A percentile compares a stretch with the other conserved stretches of the same genome.
Conservation (phyloP, 1,140 invertebrate genomes). For the Drosophila ohnishii region DNA sequence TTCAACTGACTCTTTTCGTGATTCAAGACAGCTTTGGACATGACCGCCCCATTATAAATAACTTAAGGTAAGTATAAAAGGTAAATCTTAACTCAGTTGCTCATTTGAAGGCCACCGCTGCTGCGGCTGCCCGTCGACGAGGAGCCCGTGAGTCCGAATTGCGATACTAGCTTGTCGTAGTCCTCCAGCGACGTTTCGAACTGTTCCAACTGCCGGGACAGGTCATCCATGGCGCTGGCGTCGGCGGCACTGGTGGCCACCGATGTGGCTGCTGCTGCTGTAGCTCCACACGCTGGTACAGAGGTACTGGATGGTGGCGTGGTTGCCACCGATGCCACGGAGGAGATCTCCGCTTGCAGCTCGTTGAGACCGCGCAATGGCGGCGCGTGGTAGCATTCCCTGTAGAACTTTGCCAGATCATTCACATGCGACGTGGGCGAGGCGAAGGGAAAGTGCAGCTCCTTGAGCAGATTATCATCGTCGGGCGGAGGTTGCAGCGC, state of each 20-base stretch:
- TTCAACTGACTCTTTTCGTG: background rate
- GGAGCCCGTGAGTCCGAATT: constrained; percentile 84
- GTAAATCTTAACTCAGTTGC: constrained; percentile 59
- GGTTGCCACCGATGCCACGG: constrained; percentile 11
- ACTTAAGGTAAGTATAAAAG: constrained; percentile 14
- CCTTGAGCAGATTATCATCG: constrained; percentile 75
- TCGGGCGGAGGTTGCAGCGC: constrained; percentile 48
- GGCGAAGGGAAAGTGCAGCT: constrained; percentile 85
- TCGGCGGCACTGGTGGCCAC: constrained; percentile 42
- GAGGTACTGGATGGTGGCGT: constrained; percentile 84
- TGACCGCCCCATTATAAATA: constrained; percentile 32
- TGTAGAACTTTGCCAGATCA: constrained; percentile 90
- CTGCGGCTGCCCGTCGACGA: constrained; percentile 78
- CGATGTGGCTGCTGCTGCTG: constrained; percentile 31
- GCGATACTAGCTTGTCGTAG: constrained; percentile 89
- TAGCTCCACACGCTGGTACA: constrained; percentile 33
- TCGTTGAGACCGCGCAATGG: constrained; percentile 87
- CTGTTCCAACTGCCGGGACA: constrained; percentile 88
- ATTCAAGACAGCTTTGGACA: background rate
- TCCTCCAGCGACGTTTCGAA: constrained; percentile 90
- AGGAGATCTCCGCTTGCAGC: constrained; percentile 72
- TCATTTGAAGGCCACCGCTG: constrained; percentile 78
- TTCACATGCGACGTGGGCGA: constrained; percentile 83
- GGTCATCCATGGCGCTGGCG: constrained; percentile 86
- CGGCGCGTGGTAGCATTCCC: constrained; percentile 91